Conservation (phyloP, 1,140 invertebrate species). For the Reticulitermes speratus region DNA sequence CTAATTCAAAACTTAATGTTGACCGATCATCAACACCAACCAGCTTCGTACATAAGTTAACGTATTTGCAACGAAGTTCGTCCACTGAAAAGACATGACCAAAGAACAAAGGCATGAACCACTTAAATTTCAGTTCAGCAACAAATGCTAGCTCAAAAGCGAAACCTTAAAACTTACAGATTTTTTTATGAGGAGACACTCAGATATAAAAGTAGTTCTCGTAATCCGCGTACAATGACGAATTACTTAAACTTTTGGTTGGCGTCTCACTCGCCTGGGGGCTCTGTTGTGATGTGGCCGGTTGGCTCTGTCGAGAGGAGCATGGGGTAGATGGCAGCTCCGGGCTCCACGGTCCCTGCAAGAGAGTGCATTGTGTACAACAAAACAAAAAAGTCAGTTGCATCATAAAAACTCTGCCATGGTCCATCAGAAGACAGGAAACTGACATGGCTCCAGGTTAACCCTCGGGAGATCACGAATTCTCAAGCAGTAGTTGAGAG, state of each 20-base stretch:
- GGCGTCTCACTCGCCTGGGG: neutral
- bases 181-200: neutral
- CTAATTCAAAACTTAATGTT: too few species aligned
- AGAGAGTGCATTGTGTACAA: neutral
- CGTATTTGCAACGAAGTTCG: neutral
- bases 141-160: neutral
- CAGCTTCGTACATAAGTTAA: too few species aligned
- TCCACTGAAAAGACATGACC: neutral
- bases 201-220: conserved; percentile 31
- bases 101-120: neutral
- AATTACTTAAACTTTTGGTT: neutral
- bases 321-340: conserved; percentile 29
- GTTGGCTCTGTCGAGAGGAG: conserved; percentile 26
- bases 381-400: neutral
- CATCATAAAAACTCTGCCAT: neutral
- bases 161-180: neutral
- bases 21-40: too few species aligned
- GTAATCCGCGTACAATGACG: conserved; percentile 19
- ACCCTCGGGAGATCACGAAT: neutral
- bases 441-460: neutral
- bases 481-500: neutral
- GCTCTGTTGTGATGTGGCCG: conserved; percentile 5
- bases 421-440: neutral
- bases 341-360: conserved; percentile 29
- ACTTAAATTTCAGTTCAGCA: neutral